Evolutionary conservation across 2,888 invertebrate genomes (phyloP), one percentile per base, ranked within the genome.

Genomic region (Tupiocoris notatus): DNA sequence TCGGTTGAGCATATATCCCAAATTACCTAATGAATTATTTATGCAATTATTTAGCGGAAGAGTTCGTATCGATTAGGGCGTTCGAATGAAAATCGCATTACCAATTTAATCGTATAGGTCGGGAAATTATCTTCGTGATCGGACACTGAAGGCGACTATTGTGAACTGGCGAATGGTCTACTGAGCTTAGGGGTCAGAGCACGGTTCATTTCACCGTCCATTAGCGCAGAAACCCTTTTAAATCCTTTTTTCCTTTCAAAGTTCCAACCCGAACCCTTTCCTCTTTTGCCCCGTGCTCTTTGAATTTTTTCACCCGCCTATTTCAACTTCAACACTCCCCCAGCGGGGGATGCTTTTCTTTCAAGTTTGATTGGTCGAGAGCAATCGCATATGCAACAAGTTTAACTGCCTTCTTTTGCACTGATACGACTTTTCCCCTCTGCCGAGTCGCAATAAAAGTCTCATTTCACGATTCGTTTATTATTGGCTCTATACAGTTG

Each of bases 151-250:
- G n/a, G n/a, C n/a, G n/a, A n/a, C n/a, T n/a, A n/a, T n/a, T n/a
- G n/a, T n/a, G n/a, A n/a, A n/a, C n/a, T n/a, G n/a, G n/a, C n/a
- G n/a, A n/a, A n/a, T n/a, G n/a, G n/a, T n/a, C n/a, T n/a, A n/a
- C n/a, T n/a, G n/a, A n/a, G n/a, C n/a, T n/a, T n/a, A n/a, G n/a
- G 65, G 25, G 39, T 25, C 54, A 18, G 56, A 6, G 20, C 6
- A 67, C 7, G 22, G 67, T 56, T 67, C 67, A 57, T 67, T 67
- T 67, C 57, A 57, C 23, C 57, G 20, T 67, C 67, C 67, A 67
- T 67, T 67, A 67, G 67, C 67, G 22, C 57, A 21, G 22, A 12
- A 67, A 54, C 67, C 67, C 67, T 57, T 67, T 67, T 57, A 67
- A 22, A 39, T 12, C 39, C 67, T 16, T 67, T 67, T 67, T 66